phyloP scores from a whole-genome alignment of 2,888 invertebrate genomes.

The Perdita meconis region DNA sequence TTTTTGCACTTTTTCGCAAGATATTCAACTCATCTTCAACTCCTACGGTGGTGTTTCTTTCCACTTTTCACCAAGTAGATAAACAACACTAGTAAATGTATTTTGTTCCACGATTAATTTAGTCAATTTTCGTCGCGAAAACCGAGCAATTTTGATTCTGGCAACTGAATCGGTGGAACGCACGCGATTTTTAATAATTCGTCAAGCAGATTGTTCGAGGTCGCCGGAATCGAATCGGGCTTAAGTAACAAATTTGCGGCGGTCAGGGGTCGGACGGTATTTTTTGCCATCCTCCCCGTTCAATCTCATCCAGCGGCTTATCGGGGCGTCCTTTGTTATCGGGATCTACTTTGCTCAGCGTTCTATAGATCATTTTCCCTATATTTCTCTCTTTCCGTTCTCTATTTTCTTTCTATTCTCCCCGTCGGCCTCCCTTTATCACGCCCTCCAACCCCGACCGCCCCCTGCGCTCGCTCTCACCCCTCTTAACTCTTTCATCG shows the following conservation, averaged over 20 bases:
- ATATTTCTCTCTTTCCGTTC: conserved; percentile 62
- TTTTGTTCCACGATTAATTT: no score
- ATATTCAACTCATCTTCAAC: no score
- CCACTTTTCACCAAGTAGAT: no score
- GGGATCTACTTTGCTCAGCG: conserved; percentile 56
- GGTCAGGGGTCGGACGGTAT: conserved; percentile 27
- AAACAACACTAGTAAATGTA: no score
- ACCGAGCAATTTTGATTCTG: not conserved
- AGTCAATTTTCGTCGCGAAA: not conserved
- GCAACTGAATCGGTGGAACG: not conserved
- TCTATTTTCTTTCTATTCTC: conserved; percentile 57
- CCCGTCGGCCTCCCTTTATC: conserved; percentile 44
- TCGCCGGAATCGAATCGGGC: conserved; percentile 1
- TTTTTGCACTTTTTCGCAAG: no score
- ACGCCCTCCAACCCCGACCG: not conserved
- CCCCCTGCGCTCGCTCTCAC: conserved; percentile 16
- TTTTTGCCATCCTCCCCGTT: conserved; percentile 29
- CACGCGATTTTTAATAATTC: not conserved
- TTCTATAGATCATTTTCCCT: conserved; percentile 62
- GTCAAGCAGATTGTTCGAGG: not conserved
- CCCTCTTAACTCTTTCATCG: conserved; percentile 65
- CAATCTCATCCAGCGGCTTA: conserved; percentile 57
- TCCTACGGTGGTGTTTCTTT: no score
- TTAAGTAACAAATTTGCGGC: conserved; percentile 44
- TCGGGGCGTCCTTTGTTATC: conserved; percentile 52